Percentiles rank a stretch among this genome's conserved stretches.
phyloP scores from a whole-genome alignment of 2,888 invertebrate species.

The Cephus spinipes region DNA sequence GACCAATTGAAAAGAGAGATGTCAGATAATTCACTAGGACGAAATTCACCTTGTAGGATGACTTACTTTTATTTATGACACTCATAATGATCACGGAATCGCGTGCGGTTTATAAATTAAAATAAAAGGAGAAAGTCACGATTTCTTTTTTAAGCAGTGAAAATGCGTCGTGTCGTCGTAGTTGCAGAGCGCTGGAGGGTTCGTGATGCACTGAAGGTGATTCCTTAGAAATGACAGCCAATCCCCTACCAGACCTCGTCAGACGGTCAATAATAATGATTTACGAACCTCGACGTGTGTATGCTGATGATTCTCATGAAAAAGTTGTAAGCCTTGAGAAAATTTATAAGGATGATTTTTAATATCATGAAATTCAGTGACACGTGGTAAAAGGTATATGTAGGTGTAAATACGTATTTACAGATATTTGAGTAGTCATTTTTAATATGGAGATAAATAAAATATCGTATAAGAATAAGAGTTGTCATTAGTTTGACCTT shows the following conservation, averaged over 20 bases:
- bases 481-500: not conserved
- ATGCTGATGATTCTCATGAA: not conserved
- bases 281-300: constrained; percentile 5
- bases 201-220: constrained; percentile 54
- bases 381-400: not conserved
- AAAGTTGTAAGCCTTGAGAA: not conserved
- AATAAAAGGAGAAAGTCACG: not conserved
- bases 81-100: not conserved
- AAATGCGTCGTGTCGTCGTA: constrained; percentile 38
- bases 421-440: not conserved
- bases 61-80: not conserved
- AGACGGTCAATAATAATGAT: constrained; percentile 36
- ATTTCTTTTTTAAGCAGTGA: constrained; percentile 16
- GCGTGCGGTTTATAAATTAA: not conserved
- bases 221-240: constrained; percentile 60
- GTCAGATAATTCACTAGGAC: not conserved
- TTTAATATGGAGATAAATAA: no score
- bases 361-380: not conserved
- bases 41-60: not conserved
- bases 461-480: no score
- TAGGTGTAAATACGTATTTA: not conserved
- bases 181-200: constrained; percentile 47
- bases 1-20: not conserved
- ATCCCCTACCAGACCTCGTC: constrained; percentile 37
- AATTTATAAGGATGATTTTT: not conserved